Percentiles rank a stretch among this genome's conserved stretches.
Evolutionary conservation across 2,797 vertebrate genomes (phyloP).

Genomic region (Pseudochaenichthys georgianus): DNA sequence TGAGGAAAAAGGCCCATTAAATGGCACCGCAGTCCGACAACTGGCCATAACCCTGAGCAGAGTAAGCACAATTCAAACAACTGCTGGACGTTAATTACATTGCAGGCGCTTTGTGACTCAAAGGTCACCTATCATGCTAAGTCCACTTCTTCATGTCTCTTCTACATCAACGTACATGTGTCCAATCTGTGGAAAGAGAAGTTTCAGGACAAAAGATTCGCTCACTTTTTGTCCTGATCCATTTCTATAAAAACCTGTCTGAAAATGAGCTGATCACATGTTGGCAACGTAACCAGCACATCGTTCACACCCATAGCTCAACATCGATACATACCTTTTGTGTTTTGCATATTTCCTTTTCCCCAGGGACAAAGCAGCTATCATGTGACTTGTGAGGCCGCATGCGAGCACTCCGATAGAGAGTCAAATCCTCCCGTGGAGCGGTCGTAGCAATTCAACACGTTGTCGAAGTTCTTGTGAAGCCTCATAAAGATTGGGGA

Average conservation of each 20-base stretch:
- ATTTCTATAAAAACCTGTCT: too few relatives aligned
- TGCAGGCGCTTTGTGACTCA: slow-evolving; percentile 7
- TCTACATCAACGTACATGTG: too few relatives aligned
- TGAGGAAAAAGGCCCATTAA: slow-evolving; percentile 59
- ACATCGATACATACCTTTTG: slow-evolving; percentile 53
- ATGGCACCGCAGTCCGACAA: slow-evolving; percentile 39
- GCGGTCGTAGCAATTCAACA: slow-evolving; percentile 27
- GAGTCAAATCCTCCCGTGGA: slow-evolving; percentile 53
- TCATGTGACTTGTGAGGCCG: slow-evolving; percentile 52
- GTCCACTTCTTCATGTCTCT: too few relatives aligned
- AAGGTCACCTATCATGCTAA: neutral
- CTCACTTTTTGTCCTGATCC: too few relatives aligned
- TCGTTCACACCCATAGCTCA: slow-evolving; percentile 46
- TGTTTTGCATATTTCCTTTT: slow-evolving; percentile 36
- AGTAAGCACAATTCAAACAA: slow-evolving; percentile 64
- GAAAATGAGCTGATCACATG: too few relatives aligned
- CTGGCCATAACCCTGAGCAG: slow-evolving; percentile 53
- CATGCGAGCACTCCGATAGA: slow-evolving; percentile 40
- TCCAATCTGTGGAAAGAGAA: too few relatives aligned
- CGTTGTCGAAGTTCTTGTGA: slow-evolving; percentile 14
- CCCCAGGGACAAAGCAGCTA: slow-evolving; percentile 54
- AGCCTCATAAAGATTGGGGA: slow-evolving; percentile 10
- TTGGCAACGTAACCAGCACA: slow-evolving; percentile 16
- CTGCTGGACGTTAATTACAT: slow-evolving; percentile 38
- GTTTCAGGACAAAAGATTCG: too few relatives aligned